A percentile compares a stretch with the other conserved stretches of the same genome.
Conservation (phyloP, 2,888 invertebrate genomes). For the Heliconius hortense region DNA sequence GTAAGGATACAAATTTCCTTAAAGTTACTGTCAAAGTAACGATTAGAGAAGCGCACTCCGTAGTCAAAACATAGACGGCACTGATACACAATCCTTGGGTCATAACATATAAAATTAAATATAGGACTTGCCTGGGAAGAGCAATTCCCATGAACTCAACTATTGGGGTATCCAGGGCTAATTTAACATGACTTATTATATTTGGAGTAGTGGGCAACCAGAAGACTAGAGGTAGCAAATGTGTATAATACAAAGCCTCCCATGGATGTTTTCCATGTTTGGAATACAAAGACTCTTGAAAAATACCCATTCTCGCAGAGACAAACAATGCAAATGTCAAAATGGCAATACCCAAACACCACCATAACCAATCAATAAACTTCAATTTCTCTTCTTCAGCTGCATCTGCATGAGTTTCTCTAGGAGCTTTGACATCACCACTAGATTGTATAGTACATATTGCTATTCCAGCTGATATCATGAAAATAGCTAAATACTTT, state of each 20-base stretch:
- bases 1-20: constrained; percentile 95
- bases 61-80: constrained; percentile 96
- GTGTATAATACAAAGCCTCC: constrained; percentile 94
- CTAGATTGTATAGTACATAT: constrained; percentile 95
- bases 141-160: constrained; percentile 83
- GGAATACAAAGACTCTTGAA: constrained; percentile 93
- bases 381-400: constrained; percentile 67
- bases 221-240: constrained; percentile 93
- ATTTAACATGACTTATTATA: constrained; percentile 87
- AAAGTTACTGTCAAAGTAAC: constrained; percentile 98
- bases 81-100: constrained; percentile 97
- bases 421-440: constrained; percentile 84
- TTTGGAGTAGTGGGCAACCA: constrained; percentile 91
- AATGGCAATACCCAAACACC: constrained; percentile 88
- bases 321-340: constrained; percentile 94
- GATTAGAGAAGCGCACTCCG: constrained; percentile 95
- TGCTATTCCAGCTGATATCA: constrained; percentile 96
- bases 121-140: constrained; percentile 89
- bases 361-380: constrained; percentile 82
- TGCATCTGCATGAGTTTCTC: constrained; percentile 69
- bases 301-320: constrained; percentile 97
- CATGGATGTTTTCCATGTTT: constrained; percentile 95
- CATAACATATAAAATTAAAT: constrained; percentile 89
- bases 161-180: constrained; percentile 86
- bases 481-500: constrained; percentile 94